Base-by-base conservation (phyloP, 2,888 invertebrate genomes). In the Meganola albula region DNA sequence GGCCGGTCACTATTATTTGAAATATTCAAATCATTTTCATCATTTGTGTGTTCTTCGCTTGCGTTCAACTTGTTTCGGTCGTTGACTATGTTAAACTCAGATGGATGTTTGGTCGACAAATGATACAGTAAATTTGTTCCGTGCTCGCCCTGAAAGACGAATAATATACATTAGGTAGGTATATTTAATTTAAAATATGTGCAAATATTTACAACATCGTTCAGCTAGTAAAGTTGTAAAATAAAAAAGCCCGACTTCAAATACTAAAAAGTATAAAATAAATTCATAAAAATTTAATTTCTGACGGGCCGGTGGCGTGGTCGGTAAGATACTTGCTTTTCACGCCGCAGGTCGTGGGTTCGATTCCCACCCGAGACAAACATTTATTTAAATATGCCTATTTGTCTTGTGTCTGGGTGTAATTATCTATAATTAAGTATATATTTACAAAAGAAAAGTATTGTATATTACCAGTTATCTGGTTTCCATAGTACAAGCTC, bases 61-160 rank as follows among this genome's bases (percentile, higher is more conserved):
- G 16, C 18, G 24, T 24, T 24, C 18, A 27, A 18, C 11, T 10
- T 18, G 12, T 27, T 27, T 20, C 20, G 10, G n/a, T 27, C 11
- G n/a, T 11, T 27, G 12, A 27, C 27, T 20, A 27, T 27, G 12
- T 20, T 27, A 16, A 11, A 27, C 18, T 27, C 24, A 11, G 10
- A 8, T 6, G 12, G 11, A 10, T 24, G 24, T 24, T 24, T 12
- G 6, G 24, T 10, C 11, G 24, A 24, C 6, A 24, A 11, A 27
- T 16, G 14, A 18, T 27, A 18, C 9, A 27, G 8, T 11, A 27
- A 18, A 27, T 20, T 27, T 10, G 27, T 27, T 10, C 27, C 27
- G 18, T 27, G 27, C 10, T 27, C 20, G 20, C 27, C 27, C 27
- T 27, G 27, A 20, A 18, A 27, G n/a, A 4, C 12, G 7, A 24